Conservation (phyloP, 2,888 invertebrate species). For the Macrosoma leucophasiata region DNA sequence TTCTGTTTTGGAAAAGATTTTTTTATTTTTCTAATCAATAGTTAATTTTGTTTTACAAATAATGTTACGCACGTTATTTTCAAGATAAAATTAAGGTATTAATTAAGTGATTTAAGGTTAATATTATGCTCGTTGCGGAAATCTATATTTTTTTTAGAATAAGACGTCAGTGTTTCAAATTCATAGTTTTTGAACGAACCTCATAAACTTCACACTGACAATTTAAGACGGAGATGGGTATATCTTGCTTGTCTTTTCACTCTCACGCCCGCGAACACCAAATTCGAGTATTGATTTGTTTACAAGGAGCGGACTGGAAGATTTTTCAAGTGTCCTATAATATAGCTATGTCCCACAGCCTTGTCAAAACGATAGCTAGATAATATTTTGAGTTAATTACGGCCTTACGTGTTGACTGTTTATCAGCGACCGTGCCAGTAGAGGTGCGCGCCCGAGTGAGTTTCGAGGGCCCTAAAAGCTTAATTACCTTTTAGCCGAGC, state of each 20-base stretch:
- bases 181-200: conserved; percentile 9
- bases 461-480: conserved; percentile 52
- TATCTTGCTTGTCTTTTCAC: conserved; percentile 29
- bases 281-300: conserved; percentile 70
- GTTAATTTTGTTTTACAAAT: too few species aligned
- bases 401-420: conserved; percentile 58
- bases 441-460: conserved; percentile 42
- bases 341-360: conserved; percentile 54
- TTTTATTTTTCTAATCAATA: too few species aligned
- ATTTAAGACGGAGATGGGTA: conserved; percentile 17
- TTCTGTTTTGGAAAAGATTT: background rate
- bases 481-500: conserved; percentile 54
- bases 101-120: background rate
- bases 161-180: background rate
- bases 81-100: background rate
- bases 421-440: conserved; percentile 61
- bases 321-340: conserved; percentile 39
- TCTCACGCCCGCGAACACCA: conserved; percentile 49
- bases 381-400: conserved; percentile 64
- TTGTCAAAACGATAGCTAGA: conserved; percentile 64
- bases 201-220: conserved; percentile 27
- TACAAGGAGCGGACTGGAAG: conserved; percentile 51
- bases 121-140: background rate
- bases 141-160: background rate
- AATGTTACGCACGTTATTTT: too few species aligned